Conservation (phyloP, 2,113 vertebrate genomes). For the Riparia riparia region DNA sequence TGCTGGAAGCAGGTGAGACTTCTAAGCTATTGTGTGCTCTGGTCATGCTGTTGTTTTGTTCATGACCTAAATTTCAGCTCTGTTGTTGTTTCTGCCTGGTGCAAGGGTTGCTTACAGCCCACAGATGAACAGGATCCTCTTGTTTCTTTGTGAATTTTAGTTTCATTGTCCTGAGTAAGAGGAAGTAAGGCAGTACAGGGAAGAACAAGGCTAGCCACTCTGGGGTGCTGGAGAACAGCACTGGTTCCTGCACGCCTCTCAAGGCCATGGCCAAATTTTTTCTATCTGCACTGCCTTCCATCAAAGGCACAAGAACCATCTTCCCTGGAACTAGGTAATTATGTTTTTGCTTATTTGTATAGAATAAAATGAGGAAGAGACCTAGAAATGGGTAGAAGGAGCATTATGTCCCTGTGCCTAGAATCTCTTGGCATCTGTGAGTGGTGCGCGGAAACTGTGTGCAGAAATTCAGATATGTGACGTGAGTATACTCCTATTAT, state of each 20-base stretch:
- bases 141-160: background rate
- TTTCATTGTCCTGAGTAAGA: background rate
- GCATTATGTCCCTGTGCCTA: background rate
- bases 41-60: background rate
- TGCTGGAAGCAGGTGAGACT: background rate
- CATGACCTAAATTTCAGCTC: background rate
- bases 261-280: fast-evolving
- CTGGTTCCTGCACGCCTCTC: background rate
- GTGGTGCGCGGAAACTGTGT: background rate
- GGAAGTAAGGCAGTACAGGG: background rate
- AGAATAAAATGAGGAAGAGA: background rate
- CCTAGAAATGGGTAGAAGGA: background rate
- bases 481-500: background rate
- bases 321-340: background rate
- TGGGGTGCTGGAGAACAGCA: background rate
- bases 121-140: background rate
- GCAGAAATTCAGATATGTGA: background rate
- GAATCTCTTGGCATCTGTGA: background rate
- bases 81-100: background rate
- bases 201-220: background rate
- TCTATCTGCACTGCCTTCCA: background rate
- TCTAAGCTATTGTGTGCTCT: background rate
- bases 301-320: background rate
- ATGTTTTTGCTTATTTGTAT: background rate
- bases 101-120: background rate